Evolutionary conservation across 1,140 invertebrate species (phyloP), one percentile per base, ranked within the genome.

Genomic region (Scaptomyza montana): DNA sequence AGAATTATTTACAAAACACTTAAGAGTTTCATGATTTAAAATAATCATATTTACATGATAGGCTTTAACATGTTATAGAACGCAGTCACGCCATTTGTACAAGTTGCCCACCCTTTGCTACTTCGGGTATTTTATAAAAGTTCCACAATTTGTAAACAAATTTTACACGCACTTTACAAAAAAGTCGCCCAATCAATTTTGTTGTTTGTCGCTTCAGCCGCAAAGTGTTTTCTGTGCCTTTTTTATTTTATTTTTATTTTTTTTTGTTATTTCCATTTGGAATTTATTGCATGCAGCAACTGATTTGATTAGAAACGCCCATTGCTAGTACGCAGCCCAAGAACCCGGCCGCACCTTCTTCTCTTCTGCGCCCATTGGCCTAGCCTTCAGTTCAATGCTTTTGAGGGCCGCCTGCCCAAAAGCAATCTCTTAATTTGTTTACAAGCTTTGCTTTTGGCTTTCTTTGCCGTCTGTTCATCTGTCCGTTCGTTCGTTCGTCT

Each of bases 401-500:
- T 86, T 78, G 78, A 82, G 75, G 75, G 82, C 77, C 71, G 82
- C 59, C 78, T 82, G 82, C 50, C 82, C 82, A 73, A 86, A 86
- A 86, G 82, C 82, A 86, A 86, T 86, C 82, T 86, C 82, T 86
- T 86, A 86, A 86, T 86, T 86, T 86, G 82, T 86, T 86, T 86
- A 86, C 82, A 82, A 86, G 82, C 75, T 78, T 74, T 81, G 78
- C 82, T 86, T 80, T 86, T 70, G 82, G 75, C 78, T 84, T 84
- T 75, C 80, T 85, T 80, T 84, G 73, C 64, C 67, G 36, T 28
- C 16, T 19, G 51, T 57, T 12, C n/a, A 49, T 70, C 46, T 70
- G 73, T 54, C 61, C 71, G 54, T 73, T 63, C 50, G 39, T 33
- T 33, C 46, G 28, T 25, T 7, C n/a, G 9, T 54, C 3, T 33